A percentile compares a stretch with the other conserved stretches of the same genome.
Conservation (phyloP, 37 sponge, comb jelly and placozoan species). For the Bolinopsis microptera region DNA sequence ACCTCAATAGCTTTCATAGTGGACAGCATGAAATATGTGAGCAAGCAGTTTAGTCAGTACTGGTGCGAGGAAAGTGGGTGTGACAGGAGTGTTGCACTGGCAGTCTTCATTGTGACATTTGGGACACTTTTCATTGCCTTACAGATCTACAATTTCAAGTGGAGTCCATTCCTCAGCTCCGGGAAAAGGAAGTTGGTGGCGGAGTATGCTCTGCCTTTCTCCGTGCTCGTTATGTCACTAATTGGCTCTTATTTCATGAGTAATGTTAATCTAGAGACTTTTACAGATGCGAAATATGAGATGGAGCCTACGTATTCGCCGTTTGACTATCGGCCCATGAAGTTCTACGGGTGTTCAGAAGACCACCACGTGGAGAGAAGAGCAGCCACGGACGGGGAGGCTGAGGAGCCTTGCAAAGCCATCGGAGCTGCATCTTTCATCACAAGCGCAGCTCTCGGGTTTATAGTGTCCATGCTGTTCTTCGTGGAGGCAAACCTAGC, state of each 20-base stretch:
- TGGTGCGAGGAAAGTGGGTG: slow-evolving; percentile 2
- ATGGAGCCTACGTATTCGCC: background rate
- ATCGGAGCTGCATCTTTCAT: slow-evolving; percentile 2
- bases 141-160: slow-evolving; percentile 50
- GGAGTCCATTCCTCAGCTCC: slow-evolving; percentile 23
- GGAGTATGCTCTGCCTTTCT: slow-evolving; percentile 50
- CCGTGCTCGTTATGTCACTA: slow-evolving; percentile 17
- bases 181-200: slow-evolving; percentile 45
- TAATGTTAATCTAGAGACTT: background rate
- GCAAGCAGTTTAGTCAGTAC: slow-evolving; percentile 23
- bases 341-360: slow-evolving; percentile 24
- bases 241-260: background rate
- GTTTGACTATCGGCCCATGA: background rate
- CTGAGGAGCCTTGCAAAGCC: background rate
- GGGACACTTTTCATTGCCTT: background rate
- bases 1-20: slow-evolving; percentile 55
- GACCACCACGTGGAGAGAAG: background rate
- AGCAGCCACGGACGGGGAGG: background rate
- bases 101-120: slow-evolving; percentile 35
- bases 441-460: background rate
- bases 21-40: slow-evolving; percentile 56
- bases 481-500: slow-evolving; percentile 57
- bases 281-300: slow-evolving; percentile 38
- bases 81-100: slow-evolving; percentile 12
- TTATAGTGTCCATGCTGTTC: slow-evolving; percentile 43